A percentile compares a stretch with the other conserved stretches of the same genome.
Conservation (phyloP, 1,140 invertebrate genomes). For the Drosophila kikkawai region DNA sequence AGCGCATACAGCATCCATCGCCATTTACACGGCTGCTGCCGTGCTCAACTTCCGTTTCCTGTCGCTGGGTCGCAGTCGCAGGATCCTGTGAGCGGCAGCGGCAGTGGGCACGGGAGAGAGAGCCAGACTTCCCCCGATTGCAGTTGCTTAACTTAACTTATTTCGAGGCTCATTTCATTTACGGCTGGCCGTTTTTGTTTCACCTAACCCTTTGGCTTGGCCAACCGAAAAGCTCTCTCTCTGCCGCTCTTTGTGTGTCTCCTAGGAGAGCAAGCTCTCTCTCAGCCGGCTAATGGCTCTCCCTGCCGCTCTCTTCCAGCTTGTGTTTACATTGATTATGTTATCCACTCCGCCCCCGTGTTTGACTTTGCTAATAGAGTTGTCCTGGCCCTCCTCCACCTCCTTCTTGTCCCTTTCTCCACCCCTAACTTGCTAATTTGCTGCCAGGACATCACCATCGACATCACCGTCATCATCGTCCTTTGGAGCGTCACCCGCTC, state of each 20-base stretch:
- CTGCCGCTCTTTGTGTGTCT: slow-evolving; percentile 2
- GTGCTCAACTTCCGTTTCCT: slow-evolving; percentile 74
- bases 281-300: slow-evolving; percentile 32
- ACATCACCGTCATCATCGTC: slow-evolving; percentile 23
- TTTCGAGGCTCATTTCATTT: slow-evolving; percentile 73
- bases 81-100: slow-evolving; percentile 26
- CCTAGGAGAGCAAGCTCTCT: slow-evolving; percentile 10
- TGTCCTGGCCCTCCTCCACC: slow-evolving; percentile 27
- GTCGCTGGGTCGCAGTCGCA: slow-evolving; percentile 62
- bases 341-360: slow-evolving; percentile 59
- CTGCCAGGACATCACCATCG: slow-evolving; percentile 62
- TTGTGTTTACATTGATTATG: slow-evolving; percentile 82
- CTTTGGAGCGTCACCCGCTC: slow-evolving; percentile 27
- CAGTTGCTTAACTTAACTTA: slow-evolving; percentile 64
- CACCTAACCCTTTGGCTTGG: slow-evolving; percentile 58
- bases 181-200: slow-evolving; percentile 42
- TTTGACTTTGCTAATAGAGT: slow-evolving; percentile 78
- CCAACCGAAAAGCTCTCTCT: slow-evolving; percentile 47
- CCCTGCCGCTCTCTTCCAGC: slow-evolving; percentile 36
- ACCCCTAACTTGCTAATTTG: slow-evolving; percentile 50
- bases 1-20: slow-evolving; percentile 44
- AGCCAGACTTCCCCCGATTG: slow-evolving; percentile 35
- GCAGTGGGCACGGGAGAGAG: slow-evolving; percentile 10
- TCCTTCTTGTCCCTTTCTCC: neutral
- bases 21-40: slow-evolving; percentile 47